Evolutionary conservation across 2,888 invertebrate genomes (phyloP).

Genomic region (Abrostola tripartita): DNA sequence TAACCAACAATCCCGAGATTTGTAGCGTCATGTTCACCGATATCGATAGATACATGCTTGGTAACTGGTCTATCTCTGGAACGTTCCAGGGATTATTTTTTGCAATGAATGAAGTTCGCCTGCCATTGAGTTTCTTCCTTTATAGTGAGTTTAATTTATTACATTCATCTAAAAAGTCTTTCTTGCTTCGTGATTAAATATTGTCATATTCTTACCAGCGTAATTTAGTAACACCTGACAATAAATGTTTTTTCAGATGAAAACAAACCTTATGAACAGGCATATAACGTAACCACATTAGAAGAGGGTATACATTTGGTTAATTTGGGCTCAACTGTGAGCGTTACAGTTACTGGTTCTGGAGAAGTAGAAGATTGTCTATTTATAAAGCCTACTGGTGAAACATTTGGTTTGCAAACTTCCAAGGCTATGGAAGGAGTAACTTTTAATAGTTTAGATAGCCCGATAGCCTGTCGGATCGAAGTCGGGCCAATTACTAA

Average conservation of each 20-base stretch:
- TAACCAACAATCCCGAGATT: slow-evolving; percentile 18
- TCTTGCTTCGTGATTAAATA: too few relatives aligned
- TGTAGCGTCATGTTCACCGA: slow-evolving; percentile 64
- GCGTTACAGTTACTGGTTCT: slow-evolving; percentile 43
- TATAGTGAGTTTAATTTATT: slow-evolving; percentile 60
- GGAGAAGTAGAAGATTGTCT: slow-evolving; percentile 58
- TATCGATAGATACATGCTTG: slow-evolving; percentile 55
- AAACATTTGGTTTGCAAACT: slow-evolving; percentile 34
- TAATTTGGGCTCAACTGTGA: slow-evolving; percentile 52
- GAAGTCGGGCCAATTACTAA: slow-evolving; percentile 58
- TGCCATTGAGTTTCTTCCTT: slow-evolving; percentile 60
- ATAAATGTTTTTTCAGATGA: slow-evolving; percentile 57
- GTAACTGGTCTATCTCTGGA: slow-evolving; percentile 66
- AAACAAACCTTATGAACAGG: slow-evolving; percentile 61
- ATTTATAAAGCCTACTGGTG: slow-evolving; percentile 53
- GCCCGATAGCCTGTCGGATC: slow-evolving; percentile 50
- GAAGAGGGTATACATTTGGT: slow-evolving; percentile 47
- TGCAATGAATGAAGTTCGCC: slow-evolving; percentile 52
- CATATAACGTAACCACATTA: slow-evolving; percentile 62
- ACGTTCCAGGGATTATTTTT: slow-evolving; percentile 39
- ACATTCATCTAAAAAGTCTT: too few relatives aligned
- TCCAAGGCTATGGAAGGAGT: slow-evolving; percentile 38
- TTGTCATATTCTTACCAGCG: too few relatives aligned
- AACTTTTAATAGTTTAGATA: slow-evolving; percentile 38
- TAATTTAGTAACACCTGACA: too few relatives aligned